Conservation (phyloP, 2,888 invertebrate genomes). For the Rapana venosa region DNA sequence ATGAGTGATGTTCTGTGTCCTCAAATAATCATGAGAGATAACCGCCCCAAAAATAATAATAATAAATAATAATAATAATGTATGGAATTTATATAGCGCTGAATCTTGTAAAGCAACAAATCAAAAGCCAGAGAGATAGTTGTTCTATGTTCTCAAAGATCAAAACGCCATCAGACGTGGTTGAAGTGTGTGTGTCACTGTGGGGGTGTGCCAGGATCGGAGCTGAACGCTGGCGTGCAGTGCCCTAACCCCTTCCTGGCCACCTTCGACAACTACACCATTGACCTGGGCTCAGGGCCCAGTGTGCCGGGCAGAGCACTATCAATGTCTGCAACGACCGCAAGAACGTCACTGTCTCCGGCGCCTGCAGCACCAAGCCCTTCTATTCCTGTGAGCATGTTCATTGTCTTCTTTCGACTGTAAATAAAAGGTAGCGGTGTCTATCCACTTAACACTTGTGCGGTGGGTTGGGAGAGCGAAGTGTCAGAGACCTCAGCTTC, state of each 20-base stretch:
- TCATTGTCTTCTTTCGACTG: too few species aligned
- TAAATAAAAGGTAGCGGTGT: too few species aligned
- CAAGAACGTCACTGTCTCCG: constrained; percentile 17
- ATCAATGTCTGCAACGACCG: constrained; percentile 17
- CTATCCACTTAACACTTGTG: neutral
- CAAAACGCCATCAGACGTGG: too few species aligned
- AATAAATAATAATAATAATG: too few species aligned
- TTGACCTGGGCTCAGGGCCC: neutral
- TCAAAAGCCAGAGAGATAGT: too few species aligned
- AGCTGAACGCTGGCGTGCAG: neutral
- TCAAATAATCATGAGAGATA: too few species aligned
- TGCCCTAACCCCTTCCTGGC: constrained; percentile 3
- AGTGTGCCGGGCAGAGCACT: neutral
- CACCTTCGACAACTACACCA: constrained; percentile 32
- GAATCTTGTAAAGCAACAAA: too few species aligned
- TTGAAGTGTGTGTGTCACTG: neutral
- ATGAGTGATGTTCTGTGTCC: too few species aligned
- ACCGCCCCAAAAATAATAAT: too few species aligned
- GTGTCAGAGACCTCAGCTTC: neutral
- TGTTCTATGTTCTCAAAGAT: too few species aligned
- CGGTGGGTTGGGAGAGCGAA: neutral
- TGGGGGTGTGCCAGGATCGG: neutral
- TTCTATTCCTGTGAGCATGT: constrained; percentile 20
- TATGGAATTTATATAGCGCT: too few species aligned
- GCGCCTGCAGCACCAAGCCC: neutral